Evolutionary conservation across 2,113 vertebrate species (phyloP), one percentile per base, ranked within the genome.

Genomic region (Corythoichthys haematopterus): DNA sequence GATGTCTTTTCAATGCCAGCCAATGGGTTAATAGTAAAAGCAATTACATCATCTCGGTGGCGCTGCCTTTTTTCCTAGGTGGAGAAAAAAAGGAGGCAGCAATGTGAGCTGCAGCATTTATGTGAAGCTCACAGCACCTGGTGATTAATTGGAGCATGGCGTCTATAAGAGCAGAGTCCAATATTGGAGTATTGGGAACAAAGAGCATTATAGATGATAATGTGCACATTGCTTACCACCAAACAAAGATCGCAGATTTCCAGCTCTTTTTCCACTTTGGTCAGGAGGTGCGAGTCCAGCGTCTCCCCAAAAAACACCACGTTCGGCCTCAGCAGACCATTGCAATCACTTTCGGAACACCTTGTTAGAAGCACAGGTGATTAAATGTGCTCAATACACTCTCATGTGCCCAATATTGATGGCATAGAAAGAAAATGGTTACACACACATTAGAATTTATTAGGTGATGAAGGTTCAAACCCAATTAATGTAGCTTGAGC

Each of bases 271-370:
- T 97, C 94, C 51, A 97, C 97, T 3, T 92, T 90, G 1, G 93
- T 94, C 81, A 98, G 88, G 57, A 98, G 20, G 0, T 90, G 87
- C 0, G 96, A 93, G 82, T 98, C 95, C 88, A 99, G 90, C 38
- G 94, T 93, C 79, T 99, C 97, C 0, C 97, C 97, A 47, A 99
- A 99, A 94, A 97, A 98, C 58, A 98, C 94, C 0, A 98, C 94
- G 0, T 98, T 94, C 11, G 97, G 97, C 16, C 97, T 92, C 70
- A 99, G 92, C 60, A 98, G 92, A 69, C 95, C 97, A 0, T 79
- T 89, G 43, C 97, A 99, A 28, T 91, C 91, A 0, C 85, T 84
- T 64, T 94, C 91, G 33, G 93, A 90, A 62, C 97, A 99, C 86
- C 97, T 62, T 47, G 28, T 62, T 7, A 46, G 36, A 46, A 62